Evolutionary conservation across 2,888 invertebrate genomes (phyloP), one percentile per base, ranked within the genome.

Genomic region (Autographa gamma): DNA sequence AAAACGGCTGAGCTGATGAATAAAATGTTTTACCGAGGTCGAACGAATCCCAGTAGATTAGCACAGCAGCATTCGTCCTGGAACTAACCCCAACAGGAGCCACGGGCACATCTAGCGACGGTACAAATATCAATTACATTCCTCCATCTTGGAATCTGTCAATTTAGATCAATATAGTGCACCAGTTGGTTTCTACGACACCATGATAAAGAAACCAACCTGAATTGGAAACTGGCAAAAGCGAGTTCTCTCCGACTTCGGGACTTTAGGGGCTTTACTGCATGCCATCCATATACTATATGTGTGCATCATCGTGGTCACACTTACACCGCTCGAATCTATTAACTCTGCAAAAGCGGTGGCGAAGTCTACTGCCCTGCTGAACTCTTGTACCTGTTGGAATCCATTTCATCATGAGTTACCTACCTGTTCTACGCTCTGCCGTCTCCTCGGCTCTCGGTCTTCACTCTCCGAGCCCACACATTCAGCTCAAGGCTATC

Each of bases 131-230:
- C 5, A 25, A 19, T 54, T 19, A 19, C 25, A 56, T 31, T 31
- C 31, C n/a, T 11, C 14, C n/a, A 41, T 31, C n/a, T 43, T 64
- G 11, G 54, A 31, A 58, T 64, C n/a, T 41, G 52, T 56, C n/a
- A 56, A 56, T n/a, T n/a, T 41, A n/a, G 16, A 56, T 11, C 25
- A 60, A 63, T 68, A 60, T 63, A 66, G 54, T 64, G 63, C 32
- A 60, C 60, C 58, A 66, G 80, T 78, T 78, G 79, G 77, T 78
- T 67, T 76, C 68, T 76, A 76, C 65, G 25, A 73, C 54, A 66
- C 56, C 54, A 52, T 63, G 71, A 79, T 78, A 79, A 60, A 60
- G 71, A 75, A 75, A 77, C 77, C 75, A 74, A 81, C 75, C 77
- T 77, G 41, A 54, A 66, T 71, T 56, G 79, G 71, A 68, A 77